Conservation (phyloP, 2,113 vertebrate species). For the Philantomba maxwellii region DNA sequence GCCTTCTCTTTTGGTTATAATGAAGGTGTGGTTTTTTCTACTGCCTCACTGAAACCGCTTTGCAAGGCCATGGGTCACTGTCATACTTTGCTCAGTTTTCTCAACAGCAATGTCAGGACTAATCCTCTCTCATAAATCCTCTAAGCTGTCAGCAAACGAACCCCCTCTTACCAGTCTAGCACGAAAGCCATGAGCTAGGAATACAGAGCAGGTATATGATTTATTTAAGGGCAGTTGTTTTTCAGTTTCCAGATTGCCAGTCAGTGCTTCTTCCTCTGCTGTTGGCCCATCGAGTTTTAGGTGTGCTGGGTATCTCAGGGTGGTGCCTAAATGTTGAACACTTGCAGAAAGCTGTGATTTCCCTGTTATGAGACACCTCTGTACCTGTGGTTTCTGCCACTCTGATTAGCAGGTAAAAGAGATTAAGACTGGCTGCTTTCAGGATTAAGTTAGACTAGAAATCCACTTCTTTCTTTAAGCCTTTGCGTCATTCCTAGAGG, state of each 20-base stretch:
- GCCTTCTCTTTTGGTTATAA: background rate
- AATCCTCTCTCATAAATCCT: conserved; percentile 75
- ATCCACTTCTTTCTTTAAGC: background rate
- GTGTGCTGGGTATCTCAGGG: background rate
- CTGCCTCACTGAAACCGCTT: conserved; percentile 40
- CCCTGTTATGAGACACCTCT: background rate
- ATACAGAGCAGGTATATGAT: background rate
- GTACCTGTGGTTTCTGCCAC: background rate
- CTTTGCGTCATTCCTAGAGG: background rate
- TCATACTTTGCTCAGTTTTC: conserved; percentile 40
- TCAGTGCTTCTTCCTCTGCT: background rate
- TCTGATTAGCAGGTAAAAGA: conserved; percentile 30
- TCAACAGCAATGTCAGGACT: conserved; percentile 68
- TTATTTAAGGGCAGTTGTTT: background rate
- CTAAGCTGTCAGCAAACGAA: conserved; percentile 73
- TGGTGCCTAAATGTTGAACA: background rate
- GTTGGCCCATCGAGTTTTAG: background rate
- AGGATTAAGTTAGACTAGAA: background rate
- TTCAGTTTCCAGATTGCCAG: conserved; percentile 47
- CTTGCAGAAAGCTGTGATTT: conserved; percentile 7
- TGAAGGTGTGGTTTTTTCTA: fast-evolving
- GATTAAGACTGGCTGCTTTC: background rate
- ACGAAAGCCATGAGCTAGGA: conserved; percentile 33
- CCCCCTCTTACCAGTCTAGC: conserved; percentile 63
- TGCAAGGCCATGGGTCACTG: conserved; percentile 30